phyloP scores from a whole-genome alignment of 2,888 invertebrate species.

The Atrina japonica region DNA sequence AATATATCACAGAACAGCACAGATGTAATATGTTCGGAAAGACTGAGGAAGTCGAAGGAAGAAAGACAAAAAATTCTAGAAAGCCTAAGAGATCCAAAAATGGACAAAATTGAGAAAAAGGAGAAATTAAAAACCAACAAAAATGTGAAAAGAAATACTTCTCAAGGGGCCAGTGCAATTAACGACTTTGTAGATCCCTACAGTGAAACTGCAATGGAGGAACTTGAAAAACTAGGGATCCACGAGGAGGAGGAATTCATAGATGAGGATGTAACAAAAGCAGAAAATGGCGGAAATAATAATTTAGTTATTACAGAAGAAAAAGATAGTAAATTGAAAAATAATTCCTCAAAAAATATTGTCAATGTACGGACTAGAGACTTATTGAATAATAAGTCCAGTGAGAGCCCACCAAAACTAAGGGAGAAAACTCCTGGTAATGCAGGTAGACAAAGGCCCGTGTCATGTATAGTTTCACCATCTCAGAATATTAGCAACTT shows the following conservation, averaged over 20 bases:
- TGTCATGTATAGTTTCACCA: conserved; percentile 68
- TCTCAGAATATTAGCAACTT: conserved; percentile 44
- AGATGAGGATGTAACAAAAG: conserved; percentile 16
- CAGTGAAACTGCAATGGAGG: conserved; percentile 76
- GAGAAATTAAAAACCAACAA: conserved; percentile 4
- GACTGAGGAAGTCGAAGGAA: conserved; percentile 20
- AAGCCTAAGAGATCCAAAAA: conserved; percentile 17
- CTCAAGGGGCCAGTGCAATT: conserved; percentile 38
- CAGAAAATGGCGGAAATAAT: conserved; percentile 22
- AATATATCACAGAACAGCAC: neutral
- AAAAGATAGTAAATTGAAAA: conserved; percentile 1
- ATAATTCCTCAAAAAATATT: conserved; percentile 17
- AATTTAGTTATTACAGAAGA: conserved; percentile 32
- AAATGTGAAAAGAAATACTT: conserved; percentile 4
- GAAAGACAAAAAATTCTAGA: conserved; percentile 18
- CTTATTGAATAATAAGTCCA: conserved; percentile 6
- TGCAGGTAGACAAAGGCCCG: conserved; percentile 56
- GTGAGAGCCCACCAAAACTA: conserved; percentile 39
- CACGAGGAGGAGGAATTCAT: conserved; percentile 46
- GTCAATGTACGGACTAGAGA: conserved; percentile 21
- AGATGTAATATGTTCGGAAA: conserved; percentile 6
- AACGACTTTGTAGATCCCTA: conserved; percentile 66
- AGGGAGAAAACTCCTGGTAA: conserved; percentile 33
- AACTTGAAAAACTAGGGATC: conserved; percentile 72
- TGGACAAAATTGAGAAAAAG: conserved; percentile 5